Evolutionary conservation across 2,888 invertebrate species (phyloP), one percentile per base, ranked within the genome.

Genomic region (Erannis defoliaria): DNA sequence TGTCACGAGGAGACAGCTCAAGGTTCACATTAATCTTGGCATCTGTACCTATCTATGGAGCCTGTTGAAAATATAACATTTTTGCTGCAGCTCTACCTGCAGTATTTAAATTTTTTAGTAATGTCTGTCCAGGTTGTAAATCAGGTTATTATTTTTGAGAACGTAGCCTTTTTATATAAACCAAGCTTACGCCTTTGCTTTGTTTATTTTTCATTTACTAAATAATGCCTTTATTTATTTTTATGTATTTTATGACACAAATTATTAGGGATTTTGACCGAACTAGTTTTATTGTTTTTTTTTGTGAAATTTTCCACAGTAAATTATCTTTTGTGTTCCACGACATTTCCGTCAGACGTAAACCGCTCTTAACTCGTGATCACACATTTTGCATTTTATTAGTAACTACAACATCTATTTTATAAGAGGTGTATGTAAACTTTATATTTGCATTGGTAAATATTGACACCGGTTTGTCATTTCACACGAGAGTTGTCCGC

Each of bases 11-110:
- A 71, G 80, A 82, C 84, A 78, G 66, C 67, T 82, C 85, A 87
- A 86, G 88, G 86, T 74, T 77, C 51, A 14, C 42, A 29, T 61
- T 78, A 67, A 80, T 81, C 80, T 83, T 78, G 76, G 71, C 76
- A 74, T 68, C 68, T 70, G 71, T 35, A 35, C 5, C 33, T 35
- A 21, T 2, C 6, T n/a, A 19, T 35, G 12, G 33, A 8, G n/a
- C 21, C 0, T 31, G 23, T 49, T 23, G 21, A 4, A 35, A n/a
- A 49, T 49, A 49, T 8, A 33, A 12, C 5, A 3, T n/a, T 12
- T 21, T 49, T 49, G 14, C 19, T 19, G 33, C n/a, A 29, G 4
- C 14, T 23, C 9, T 14, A 21, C n/a, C 19, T 16, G 3, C n/a
- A 23, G 14, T 40, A n/a, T n/a, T 19, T 42, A n/a, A 6, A n/a